Percentiles rank a stretch among this genome's conserved stretches.
phyloP scores from a whole-genome alignment of 2,113 vertebrate species.

The Myotis brandtii region DNA sequence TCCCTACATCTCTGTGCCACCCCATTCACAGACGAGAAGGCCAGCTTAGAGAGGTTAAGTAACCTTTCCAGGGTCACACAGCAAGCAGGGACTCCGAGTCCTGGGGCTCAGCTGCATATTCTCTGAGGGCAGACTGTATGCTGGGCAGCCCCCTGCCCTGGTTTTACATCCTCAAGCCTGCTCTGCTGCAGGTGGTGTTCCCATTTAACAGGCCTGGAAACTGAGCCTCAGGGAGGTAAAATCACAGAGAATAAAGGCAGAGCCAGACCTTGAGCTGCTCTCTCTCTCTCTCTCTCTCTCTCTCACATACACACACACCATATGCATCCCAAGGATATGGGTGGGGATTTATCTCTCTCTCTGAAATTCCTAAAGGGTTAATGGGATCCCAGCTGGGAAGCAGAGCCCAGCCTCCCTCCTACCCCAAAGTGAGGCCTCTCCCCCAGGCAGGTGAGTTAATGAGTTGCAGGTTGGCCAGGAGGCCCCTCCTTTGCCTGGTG shows the following conservation, averaged over 20 bases:
- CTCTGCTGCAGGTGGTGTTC: background rate
- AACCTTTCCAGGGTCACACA: background rate
- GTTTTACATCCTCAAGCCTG: background rate
- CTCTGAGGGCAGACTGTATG: background rate
- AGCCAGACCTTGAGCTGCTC: background rate
- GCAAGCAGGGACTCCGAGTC: background rate
- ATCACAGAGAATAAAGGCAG: background rate
- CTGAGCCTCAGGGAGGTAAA: background rate
- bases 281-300: background rate
- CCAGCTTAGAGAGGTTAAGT: background rate
- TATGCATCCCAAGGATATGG: background rate
- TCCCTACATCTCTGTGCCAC: background rate
- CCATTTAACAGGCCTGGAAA: background rate
- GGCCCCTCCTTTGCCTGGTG: background rate
- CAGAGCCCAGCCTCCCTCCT: background rate
- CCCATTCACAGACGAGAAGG: background rate
- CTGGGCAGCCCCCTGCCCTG: background rate
- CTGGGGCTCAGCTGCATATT: background rate
- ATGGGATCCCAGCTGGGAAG: background rate
- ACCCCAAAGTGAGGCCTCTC: background rate
- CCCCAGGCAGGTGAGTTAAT: constrained; percentile 25
- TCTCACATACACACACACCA: background rate
- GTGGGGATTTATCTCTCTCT: background rate
- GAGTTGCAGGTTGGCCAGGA: constrained; percentile 29
- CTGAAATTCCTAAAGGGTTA: background rate